phyloP scores from a whole-genome alignment of 2,113 vertebrate species.

The Indicator maculatus region DNA sequence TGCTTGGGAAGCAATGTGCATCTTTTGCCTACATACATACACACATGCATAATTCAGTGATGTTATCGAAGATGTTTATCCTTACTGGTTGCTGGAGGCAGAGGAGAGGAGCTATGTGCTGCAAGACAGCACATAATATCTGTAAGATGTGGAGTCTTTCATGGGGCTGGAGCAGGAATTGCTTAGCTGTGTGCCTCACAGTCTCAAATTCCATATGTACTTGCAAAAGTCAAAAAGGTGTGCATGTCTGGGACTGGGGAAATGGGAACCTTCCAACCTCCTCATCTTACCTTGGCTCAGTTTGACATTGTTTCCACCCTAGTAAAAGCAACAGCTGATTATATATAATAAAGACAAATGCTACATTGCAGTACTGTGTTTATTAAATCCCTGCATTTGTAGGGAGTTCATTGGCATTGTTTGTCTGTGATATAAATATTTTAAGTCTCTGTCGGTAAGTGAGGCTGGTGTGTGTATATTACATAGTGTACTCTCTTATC shows the following conservation, averaged over 20 bases:
- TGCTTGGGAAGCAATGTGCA: not conserved
- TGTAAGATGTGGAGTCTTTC: not conserved
- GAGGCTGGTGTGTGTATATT: slow-evolving; percentile 77
- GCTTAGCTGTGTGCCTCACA: not conserved
- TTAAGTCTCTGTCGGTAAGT: slow-evolving; percentile 72
- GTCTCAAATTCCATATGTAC: not conserved
- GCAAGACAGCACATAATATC: not conserved
- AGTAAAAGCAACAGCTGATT: slow-evolving; percentile 64
- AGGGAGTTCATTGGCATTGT: slow-evolving; percentile 77
- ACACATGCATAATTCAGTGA: not conserved
- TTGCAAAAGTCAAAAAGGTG: slow-evolving; percentile 9
- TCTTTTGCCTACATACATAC: not conserved
- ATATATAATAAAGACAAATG: slow-evolving; percentile 70
- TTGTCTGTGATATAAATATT: slow-evolving; percentile 80
- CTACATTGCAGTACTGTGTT: slow-evolving; percentile 71
- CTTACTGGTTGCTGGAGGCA: not conserved
- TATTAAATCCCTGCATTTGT: slow-evolving; percentile 70
- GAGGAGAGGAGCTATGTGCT: not conserved
- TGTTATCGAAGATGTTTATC: not conserved
- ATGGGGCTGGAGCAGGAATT: not conserved
- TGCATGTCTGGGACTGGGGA: slow-evolving; percentile 1
- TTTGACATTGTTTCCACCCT: slow-evolving; percentile 46
- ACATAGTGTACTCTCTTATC: slow-evolving; percentile 68
- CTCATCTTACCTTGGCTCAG: slow-evolving; percentile 30
- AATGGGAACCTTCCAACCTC: slow-evolving; percentile 42